A percentile compares a stretch with the other conserved stretches of the same genome.
These are phyloP conservation scores for Rhabdophis nuchalis DNA, from an alignment of 2,797 vertebrate species.

Conservation along the genomic window DNA sequence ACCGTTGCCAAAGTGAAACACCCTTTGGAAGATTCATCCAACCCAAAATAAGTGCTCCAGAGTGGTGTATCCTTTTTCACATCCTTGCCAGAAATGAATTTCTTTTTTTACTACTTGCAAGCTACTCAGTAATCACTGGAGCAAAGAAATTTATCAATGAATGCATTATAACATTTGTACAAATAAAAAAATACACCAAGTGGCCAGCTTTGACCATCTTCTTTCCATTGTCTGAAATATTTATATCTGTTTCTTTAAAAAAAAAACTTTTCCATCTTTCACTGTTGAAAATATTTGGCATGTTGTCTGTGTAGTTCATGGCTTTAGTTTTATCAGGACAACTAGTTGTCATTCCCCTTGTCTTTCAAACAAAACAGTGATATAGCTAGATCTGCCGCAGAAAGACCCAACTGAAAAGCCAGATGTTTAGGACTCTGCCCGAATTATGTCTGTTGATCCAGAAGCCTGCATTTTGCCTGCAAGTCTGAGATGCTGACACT, in stretches of 20 bases:
- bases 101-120: background rate
- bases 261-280: background rate
- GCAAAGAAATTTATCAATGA: background rate
- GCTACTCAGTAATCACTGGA: background rate
- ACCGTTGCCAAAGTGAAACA: background rate
- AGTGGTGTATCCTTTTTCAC: background rate
- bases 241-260: background rate
- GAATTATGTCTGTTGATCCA: background rate
- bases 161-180: background rate
- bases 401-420: background rate
- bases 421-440: background rate
- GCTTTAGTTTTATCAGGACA: background rate
- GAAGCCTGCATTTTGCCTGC: background rate
- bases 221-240: background rate
- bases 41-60: background rate
- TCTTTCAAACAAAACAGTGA: background rate
- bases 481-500: background rate
- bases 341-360: background rate
- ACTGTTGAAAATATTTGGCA: background rate
- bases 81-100: background rate
- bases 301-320: background rate
- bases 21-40: background rate
- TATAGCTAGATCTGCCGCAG: no score
- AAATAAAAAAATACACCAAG: background rate
- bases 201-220: background rate